Percentiles rank a stretch among this genome's conserved stretches.
Conservation (phyloP, 2,888 invertebrate species). For the Herminia tarsipennalis region DNA sequence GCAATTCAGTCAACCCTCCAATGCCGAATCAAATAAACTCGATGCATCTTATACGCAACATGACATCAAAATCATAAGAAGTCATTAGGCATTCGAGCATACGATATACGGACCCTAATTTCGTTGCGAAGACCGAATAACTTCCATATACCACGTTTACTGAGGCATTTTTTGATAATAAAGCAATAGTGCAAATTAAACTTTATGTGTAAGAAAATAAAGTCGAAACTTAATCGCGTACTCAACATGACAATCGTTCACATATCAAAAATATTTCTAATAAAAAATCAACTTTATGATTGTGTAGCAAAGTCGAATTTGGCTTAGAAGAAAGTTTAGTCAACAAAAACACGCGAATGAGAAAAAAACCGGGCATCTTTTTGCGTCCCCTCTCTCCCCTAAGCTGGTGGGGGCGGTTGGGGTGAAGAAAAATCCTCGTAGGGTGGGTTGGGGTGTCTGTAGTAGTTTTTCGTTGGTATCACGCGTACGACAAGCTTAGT, state of each 20-base stretch:
- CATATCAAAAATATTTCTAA: constrained; percentile 51
- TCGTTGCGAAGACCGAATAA: constrained; percentile 65
- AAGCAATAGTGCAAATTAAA: constrained; percentile 31
- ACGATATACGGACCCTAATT: constrained; percentile 72
- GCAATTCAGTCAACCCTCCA: constrained; percentile 60
- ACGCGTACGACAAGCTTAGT: constrained; percentile 81
- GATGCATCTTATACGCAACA: constrained; percentile 72
- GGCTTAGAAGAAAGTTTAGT: constrained; percentile 46
- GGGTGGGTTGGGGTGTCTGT: constrained; percentile 57
- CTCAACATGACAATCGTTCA: constrained; percentile 70
- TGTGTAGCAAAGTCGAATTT: constrained; percentile 40
- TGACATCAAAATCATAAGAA: constrained; percentile 83
- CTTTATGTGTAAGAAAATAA: constrained; percentile 24
- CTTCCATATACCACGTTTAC: constrained; percentile 73
- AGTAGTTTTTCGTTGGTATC: constrained; percentile 84
- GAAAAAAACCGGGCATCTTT: constrained; percentile 82
- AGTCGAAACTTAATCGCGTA: constrained; percentile 39
- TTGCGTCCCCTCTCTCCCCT: constrained; percentile 76
- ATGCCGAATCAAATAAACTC: constrained; percentile 68
- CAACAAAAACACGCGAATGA: constrained; percentile 78
- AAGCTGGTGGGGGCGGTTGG: constrained; percentile 65
- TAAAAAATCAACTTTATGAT: constrained; percentile 38
- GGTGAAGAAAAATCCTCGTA: constrained; percentile 75
- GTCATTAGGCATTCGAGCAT: constrained; percentile 80
- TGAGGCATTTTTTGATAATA: constrained; percentile 56